A percentile compares a stretch with the other conserved stretches of the same genome.
Evolutionary conservation across 2,113 vertebrate species (phyloP).

Genomic region (Hemichromis elongatus): DNA sequence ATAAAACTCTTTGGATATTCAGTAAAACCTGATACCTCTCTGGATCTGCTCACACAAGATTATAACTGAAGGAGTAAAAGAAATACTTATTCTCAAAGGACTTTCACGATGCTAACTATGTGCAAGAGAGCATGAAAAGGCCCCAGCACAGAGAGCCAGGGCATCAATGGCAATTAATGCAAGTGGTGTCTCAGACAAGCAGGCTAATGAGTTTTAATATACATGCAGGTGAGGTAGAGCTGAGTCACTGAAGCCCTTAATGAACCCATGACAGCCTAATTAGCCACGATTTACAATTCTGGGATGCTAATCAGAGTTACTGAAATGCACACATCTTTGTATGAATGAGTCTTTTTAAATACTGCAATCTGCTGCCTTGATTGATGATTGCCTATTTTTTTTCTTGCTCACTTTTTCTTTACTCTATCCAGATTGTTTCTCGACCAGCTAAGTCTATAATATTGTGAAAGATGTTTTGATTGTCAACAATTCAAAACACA

Average conservation of each 20-base stretch:
- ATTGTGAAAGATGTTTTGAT: constrained; percentile 73
- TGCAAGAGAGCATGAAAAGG: constrained; percentile 77
- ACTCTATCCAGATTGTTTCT: constrained; percentile 74
- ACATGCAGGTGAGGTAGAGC: constrained; percentile 98
- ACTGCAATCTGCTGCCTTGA: constrained; percentile 97
- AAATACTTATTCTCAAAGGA: constrained; percentile 23
- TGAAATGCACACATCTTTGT: constrained; percentile 92
- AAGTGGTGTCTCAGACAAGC: constrained; percentile 97
- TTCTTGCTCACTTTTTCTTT: background rate
- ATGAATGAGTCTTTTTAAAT: constrained; percentile 91
- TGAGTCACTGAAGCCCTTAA: constrained; percentile 96
- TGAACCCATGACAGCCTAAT: constrained; percentile 99
- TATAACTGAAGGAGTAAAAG: background rate
- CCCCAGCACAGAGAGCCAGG: constrained; percentile 76
- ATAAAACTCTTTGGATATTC: background rate
- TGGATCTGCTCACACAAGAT: background rate
- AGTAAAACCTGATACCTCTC: background rate
- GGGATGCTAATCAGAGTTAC: constrained; percentile 95
- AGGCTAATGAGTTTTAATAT: constrained; percentile 99
- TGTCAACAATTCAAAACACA: constrained; percentile 66
- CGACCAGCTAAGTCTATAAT: constrained; percentile 73
- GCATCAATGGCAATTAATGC: constrained; percentile 95
- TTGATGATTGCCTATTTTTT: constrained; percentile 89
- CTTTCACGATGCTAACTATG: constrained; percentile 52
- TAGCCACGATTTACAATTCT: constrained; percentile 99